These are phyloP conservation scores for Apis laboriosa DNA, from an alignment of 1,140 invertebrate genomes.

Conservation along the genomic window DNA sequence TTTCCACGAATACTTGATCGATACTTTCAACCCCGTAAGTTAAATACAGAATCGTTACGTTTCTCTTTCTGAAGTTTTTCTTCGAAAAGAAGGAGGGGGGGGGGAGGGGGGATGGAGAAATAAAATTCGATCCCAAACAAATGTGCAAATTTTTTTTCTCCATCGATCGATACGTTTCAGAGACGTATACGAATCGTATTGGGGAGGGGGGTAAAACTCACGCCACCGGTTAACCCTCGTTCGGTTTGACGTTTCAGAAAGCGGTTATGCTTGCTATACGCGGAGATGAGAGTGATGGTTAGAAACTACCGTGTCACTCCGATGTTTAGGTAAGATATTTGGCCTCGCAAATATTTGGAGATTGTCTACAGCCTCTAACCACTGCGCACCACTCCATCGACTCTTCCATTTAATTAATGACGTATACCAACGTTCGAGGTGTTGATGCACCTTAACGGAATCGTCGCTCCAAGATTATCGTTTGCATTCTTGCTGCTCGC, in stretches of 20 bases:
- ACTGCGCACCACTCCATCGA: constrained; percentile 74
- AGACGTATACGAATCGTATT: background rate
- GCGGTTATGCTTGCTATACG: constrained; percentile 33
- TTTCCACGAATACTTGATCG: no score
- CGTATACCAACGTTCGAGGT: constrained; percentile 59
- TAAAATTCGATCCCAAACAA: no score
- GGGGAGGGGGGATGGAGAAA: no score
- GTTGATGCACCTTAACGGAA: constrained; percentile 59
- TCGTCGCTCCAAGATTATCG: constrained; percentile 39
- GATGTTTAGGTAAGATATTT: constrained; percentile 82
- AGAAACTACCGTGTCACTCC: constrained; percentile 73
- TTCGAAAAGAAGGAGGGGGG: no score
- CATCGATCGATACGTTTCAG: no score
- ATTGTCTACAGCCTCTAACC: constrained; percentile 79
- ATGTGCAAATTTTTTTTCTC: no score
- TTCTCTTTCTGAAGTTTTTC: no score
- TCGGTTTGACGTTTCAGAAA: constrained; percentile 37
- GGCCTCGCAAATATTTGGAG: constrained; percentile 81
- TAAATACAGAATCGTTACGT: no score
- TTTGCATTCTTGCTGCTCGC: background rate
- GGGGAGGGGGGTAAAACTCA: background rate
- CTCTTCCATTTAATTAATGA: constrained; percentile 79
- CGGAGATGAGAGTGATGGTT: constrained; percentile 47
- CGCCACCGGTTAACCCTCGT: background rate
- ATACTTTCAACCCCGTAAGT: no score